Percentiles rank a stretch among this genome's conserved stretches.
These are phyloP conservation scores for Rana temporaria DNA, from an alignment of 2,113 vertebrate genomes.

Conservation along the genomic window DNA sequence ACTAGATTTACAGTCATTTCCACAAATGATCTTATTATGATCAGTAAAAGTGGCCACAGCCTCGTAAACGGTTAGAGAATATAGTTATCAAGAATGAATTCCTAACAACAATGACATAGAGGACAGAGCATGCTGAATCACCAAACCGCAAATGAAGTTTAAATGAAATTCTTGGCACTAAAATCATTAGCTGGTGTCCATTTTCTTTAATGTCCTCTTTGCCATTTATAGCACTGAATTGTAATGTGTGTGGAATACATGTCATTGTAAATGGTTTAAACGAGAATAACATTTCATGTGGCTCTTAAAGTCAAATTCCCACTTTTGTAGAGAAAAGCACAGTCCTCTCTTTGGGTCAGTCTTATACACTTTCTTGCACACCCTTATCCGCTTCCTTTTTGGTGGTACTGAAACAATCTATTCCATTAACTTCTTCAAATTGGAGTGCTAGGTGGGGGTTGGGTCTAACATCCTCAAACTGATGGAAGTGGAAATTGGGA, in stretches of 20 bases:
- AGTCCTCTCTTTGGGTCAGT: too few relatives aligned
- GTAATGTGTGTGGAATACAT: neutral
- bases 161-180: neutral
- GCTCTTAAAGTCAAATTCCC: too few relatives aligned
- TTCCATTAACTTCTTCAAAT: too few relatives aligned
- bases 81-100: neutral
- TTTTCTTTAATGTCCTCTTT: constrained; percentile 31
- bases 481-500: too few relatives aligned
- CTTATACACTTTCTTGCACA: too few relatives aligned
- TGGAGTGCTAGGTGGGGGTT: too few relatives aligned
- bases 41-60: constrained; percentile 20
- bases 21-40: neutral
- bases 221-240: constrained; percentile 1
- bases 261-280: neutral
- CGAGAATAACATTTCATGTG: too few relatives aligned
- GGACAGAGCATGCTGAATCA: neutral
- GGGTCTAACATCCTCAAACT: too few relatives aligned
- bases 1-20: constrained; percentile 11
- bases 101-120: constrained; percentile 21
- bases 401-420: too few relatives aligned
- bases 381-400: too few relatives aligned
- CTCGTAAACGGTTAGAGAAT: neutral
- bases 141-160: constrained; percentile 11
- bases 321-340: too few relatives aligned
- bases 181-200: constrained; percentile 19